Evolutionary conservation across 2,888 invertebrate species (phyloP), one percentile per base, ranked within the genome.

Genomic region (Eupithecia pulchellata): DNA sequence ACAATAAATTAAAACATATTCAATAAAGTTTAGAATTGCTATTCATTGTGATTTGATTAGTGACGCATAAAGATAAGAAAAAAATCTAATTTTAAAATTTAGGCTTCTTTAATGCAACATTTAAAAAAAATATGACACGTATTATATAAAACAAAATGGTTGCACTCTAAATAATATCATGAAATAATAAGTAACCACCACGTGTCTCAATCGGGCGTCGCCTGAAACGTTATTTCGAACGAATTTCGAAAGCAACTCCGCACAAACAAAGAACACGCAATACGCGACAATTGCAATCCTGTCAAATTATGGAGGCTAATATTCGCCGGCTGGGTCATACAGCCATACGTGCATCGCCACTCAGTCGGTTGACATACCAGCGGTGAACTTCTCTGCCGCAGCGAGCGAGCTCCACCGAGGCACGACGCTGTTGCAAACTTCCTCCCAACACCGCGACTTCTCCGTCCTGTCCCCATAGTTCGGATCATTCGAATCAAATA

Each of bases 221-320:
- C 74, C 71, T 71, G 64, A 82, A 86, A 84, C 88, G 89, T 88
- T 88, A 88, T 82, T 89, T 86, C 84, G 86, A 87, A 86, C 83
- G 84, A 47, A 73, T 91, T 91, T 90, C 86, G 90, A 92, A 92
- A 91, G 91, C 90, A 86, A 74, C 61, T 83, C 78, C 78, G 85
- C 77, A 80, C 77, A 86, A 89, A 92, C 91, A 93, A 92, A 92
- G 92, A 91, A 84, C 89, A 90, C 92, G 93, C 92, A 92, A 88
- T 83, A 85, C 88, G 88, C 89, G 88, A 84, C 89, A 84, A 84
- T 86, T 84, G 86, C 84, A 84, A 85, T 63, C 78, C 88, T 89
- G 84, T 86, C 85, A 84, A 86, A 84, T 84, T 81, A 72, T 61
- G 78, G 76, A 77, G 77, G 14, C 62, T 29, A 32, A 17, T 29